Evolutionary conservation across 2,797 vertebrate species (phyloP).

Genomic region (Falco peregrinus): DNA sequence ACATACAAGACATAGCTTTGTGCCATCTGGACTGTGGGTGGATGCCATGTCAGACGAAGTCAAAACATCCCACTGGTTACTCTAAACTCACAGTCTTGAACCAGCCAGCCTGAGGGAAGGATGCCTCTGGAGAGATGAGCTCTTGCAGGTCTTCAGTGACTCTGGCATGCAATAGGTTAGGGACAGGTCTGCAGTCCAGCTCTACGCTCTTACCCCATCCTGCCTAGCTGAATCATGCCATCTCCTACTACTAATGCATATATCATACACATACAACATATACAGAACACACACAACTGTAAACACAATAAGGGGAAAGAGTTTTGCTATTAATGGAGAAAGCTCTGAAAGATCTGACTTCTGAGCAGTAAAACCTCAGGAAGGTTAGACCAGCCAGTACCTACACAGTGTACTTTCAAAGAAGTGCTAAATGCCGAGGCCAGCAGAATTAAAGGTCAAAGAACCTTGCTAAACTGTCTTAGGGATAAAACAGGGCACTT

Average conservation of each 20-base stretch:
- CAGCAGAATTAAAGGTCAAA: not conserved
- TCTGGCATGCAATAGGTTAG: not conserved
- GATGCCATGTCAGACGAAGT: not conserved
- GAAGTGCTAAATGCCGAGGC: not conserved
- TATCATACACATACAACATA: too few species aligned
- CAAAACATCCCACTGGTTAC: not conserved
- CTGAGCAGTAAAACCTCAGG: not conserved
- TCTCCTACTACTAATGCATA: not conserved
- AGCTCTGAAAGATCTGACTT: not conserved
- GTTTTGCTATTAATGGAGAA: not conserved
- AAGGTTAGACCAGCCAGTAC: not conserved
- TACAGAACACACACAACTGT: not conserved
- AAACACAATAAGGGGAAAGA: not conserved
- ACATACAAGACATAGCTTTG: not conserved
- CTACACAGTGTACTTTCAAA: not conserved
- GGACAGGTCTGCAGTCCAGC: not conserved
- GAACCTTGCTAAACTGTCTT: not conserved
- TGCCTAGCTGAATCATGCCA: not conserved
- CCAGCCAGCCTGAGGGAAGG: not conserved
- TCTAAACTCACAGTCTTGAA: not conserved
- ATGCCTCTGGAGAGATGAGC: not conserved
- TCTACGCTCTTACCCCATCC: accelerated
- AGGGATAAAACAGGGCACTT: not conserved
- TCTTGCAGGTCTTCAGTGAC: not conserved
- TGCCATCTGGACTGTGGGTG: accelerated